Base-by-base conservation (phyloP, 2,113 vertebrate genomes). In the Eira barbara region DNA sequence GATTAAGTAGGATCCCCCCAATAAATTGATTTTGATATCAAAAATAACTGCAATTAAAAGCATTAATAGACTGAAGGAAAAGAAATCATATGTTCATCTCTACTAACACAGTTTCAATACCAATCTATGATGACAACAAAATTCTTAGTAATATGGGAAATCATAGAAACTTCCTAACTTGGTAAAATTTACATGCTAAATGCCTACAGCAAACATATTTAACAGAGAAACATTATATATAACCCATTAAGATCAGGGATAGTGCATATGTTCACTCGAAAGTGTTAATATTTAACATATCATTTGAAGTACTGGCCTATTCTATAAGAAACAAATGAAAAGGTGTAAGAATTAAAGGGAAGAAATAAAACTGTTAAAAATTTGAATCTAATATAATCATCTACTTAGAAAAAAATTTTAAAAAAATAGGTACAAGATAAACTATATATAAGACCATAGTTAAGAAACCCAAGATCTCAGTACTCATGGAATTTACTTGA, bases 321-420 rank as follows among this genome's bases (percentile, higher is more conserved):
- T 94, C 18, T 82, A 34, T 73, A 82, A 89, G 52, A 92, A 82
- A 61, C 27, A 73, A 81, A 82, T 82, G n/a, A 69, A 79, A 59
- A 59, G 20, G 9, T 63, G 42, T 10, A 94, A 59, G 9, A 81
- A 74, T 27, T 95, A n/a, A 83, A 89, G 9, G 31, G 63, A 81
- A 71, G 27, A 95, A 83, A 76, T 73, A 83, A 76, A 95, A 82
- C 49, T 63, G 21, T 89, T 63, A 71, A 91, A 86, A 92, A 45
- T 59, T 27, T 80, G 42, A 59, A 69, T 69, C 39, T 69, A 11
- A 83, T 65, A 78, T n/a, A 74, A 65, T 65, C 27, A 57, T 84
- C n/a, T 90, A 84, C 45, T 84, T 55, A 61, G 73, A 61, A 91
- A 86, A 88, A 55, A 87, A 67, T 17, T 55, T 6, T 10, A 49